These are phyloP conservation scores for Norana najaformis DNA, from an alignment of 2,888 invertebrate species.

Conservation along the genomic window DNA sequence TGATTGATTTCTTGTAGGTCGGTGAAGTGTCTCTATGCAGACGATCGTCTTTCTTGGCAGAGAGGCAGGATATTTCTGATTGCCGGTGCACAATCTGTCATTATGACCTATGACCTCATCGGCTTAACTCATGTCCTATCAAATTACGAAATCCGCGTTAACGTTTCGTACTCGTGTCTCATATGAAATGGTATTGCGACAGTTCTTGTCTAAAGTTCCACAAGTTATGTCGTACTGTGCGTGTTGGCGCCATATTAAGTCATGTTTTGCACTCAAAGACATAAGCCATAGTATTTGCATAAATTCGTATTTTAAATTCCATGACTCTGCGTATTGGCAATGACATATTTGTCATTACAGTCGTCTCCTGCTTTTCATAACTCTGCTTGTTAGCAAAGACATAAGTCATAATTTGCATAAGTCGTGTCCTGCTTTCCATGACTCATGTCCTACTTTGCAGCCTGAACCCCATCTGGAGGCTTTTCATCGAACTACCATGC, in stretches of 20 bases:
- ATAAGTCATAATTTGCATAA: not conserved
- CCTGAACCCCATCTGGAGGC: not conserved
- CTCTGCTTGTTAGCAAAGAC: too few relatives aligned
- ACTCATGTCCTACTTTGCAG: not conserved
- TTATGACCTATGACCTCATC: not conserved
- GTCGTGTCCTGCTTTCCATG: not conserved
- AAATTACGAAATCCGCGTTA: not conserved
- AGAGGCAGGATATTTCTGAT: too few relatives aligned
- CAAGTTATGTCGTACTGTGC: too few relatives aligned
- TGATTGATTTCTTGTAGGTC: not conserved
- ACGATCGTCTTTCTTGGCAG: too few relatives aligned
- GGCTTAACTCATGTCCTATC: not conserved
- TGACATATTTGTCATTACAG: not conserved
- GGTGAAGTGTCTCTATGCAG: not conserved
- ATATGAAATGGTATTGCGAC: not conserved
- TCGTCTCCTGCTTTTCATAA: not conserved
- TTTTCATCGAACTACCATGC: not conserved
- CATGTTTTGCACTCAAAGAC: too few relatives aligned
- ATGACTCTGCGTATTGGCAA: not conserved
- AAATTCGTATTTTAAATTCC: not conserved
- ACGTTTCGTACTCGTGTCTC: not conserved
- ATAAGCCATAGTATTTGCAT: not conserved
- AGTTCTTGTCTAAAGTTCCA: not conserved
- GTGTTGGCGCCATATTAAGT: not conserved
- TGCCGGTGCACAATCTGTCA: not conserved